Percentiles rank a stretch among this genome's conserved stretches.
Evolutionary conservation across 2,113 vertebrate genomes (phyloP).

Genomic region (Pluvianellus socialis): DNA sequence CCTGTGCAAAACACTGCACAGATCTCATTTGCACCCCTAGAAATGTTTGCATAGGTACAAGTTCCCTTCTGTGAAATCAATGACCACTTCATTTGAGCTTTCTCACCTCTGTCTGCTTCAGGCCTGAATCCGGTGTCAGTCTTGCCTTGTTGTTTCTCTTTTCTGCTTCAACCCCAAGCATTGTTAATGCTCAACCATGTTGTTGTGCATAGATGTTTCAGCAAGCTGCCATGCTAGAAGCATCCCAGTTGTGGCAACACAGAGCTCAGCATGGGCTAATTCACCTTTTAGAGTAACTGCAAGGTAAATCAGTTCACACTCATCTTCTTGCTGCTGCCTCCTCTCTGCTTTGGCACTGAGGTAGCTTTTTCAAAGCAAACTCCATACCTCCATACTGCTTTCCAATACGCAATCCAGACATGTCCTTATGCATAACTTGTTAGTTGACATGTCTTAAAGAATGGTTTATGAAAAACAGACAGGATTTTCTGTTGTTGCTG

Average conservation of each 20-base stretch:
- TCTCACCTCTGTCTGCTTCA: neutral
- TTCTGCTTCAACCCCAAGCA: neutral
- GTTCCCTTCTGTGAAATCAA: neutral
- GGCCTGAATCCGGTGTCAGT: accelerated
- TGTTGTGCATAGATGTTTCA: neutral
- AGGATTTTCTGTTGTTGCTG: neutral
- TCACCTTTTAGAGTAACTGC: neutral
- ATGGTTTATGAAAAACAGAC: neutral
- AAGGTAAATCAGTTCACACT: neutral
- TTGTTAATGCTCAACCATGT: neutral
- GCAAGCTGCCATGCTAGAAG: neutral
- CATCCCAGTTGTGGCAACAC: neutral
- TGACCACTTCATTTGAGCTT: neutral
- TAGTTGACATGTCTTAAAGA: neutral
- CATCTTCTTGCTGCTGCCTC: neutral
- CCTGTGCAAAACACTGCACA: neutral
- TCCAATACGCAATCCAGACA: neutral
- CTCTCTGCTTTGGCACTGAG: neutral
- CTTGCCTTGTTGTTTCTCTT: neutral
- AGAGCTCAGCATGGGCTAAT: neutral
- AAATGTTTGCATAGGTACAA: neutral
- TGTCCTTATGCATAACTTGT: neutral
- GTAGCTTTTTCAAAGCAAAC: neutral
- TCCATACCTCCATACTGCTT: neutral
- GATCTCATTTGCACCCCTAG: neutral